Percentiles rank a stretch among this genome's conserved stretches.
Evolutionary conservation across 1,140 invertebrate species (phyloP).

Genomic region (Vanessa atalanta): DNA sequence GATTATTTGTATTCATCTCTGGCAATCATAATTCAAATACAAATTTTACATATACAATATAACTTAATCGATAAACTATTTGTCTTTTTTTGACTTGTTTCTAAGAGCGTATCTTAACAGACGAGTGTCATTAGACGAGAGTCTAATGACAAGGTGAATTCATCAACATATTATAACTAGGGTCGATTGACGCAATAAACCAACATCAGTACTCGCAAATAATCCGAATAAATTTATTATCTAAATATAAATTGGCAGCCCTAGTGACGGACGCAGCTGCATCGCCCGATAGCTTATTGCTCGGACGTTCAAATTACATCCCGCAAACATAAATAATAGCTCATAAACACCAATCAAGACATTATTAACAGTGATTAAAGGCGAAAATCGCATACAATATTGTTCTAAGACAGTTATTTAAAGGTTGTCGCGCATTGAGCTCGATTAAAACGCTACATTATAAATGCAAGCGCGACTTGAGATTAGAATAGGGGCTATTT

Average conservation of each 20-base stretch:
- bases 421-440: constrained; percentile 40
- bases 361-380: constrained; percentile 39
- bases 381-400: constrained; percentile 35
- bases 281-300: constrained; percentile 70
- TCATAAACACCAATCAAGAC: constrained; percentile 22
- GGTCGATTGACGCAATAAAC: constrained; percentile 63
- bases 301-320: constrained; percentile 66
- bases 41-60: too few relatives aligned
- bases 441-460: constrained; percentile 58
- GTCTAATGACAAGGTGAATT: constrained; percentile 26
- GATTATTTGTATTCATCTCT: too few relatives aligned
- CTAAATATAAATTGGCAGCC: constrained; percentile 76
- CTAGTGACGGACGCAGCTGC: constrained; percentile 72
- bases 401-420: constrained; percentile 24
- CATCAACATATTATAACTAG: constrained; percentile 23
- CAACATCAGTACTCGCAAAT: constrained; percentile 51
- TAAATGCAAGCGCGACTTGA: constrained; percentile 57
- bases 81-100: too few relatives aligned
- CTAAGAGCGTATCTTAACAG: too few relatives aligned
- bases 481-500: constrained; percentile 45
- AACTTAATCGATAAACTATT: too few relatives aligned
- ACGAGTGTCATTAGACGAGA: too few relatives aligned
- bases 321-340: constrained; percentile 46
- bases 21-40: too few relatives aligned
- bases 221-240: constrained; percentile 65